phyloP scores from a whole-genome alignment of 1,140 invertebrate genomes.

The Caligus rogercresseyi region DNA sequence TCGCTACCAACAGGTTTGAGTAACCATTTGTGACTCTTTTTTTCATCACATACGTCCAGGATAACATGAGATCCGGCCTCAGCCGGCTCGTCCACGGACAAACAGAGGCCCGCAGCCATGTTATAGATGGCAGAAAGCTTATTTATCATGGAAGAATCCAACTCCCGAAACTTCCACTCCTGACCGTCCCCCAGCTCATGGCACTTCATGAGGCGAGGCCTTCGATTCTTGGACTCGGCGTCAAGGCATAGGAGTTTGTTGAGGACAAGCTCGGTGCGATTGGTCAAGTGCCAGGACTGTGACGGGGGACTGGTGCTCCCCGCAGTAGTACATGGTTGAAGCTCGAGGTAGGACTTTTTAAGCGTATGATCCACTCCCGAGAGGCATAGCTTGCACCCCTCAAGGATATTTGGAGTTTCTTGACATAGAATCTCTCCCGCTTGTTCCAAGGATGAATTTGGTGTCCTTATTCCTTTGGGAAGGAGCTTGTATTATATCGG shows the following conservation, averaged over 20 bases:
- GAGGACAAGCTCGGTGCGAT: conserved; percentile 62
- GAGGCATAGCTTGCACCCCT: conserved; percentile 49
- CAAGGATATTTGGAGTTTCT: conserved; percentile 41
- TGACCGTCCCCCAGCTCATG: conserved; percentile 75
- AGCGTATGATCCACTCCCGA: conserved; percentile 58
- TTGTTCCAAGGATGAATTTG: conserved; percentile 53
- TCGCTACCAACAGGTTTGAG: neutral
- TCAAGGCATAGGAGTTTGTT: conserved; percentile 68
- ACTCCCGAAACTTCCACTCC: conserved; percentile 59
- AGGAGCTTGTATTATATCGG: neutral
- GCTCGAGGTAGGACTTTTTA: conserved; percentile 48
- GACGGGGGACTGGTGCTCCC: too few relatives aligned
- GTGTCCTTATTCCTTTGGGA: neutral
- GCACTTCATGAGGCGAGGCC: conserved; percentile 61
- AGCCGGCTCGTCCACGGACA: conserved; percentile 30
- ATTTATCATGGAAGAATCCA: conserved; percentile 39
- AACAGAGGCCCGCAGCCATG: conserved; percentile 60
- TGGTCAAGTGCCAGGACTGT: conserved; percentile 71
- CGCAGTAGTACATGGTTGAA: conserved; percentile 45
- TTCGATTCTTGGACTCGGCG: conserved; percentile 34
- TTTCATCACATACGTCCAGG: conserved; percentile 4
- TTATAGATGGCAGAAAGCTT: conserved; percentile 57
- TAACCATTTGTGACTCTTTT: conserved; percentile 8
- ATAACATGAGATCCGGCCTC: neutral
- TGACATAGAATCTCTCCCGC: conserved; percentile 47